Conservation (phyloP, 2,797 vertebrate genomes). For the Florisuga fusca region DNA sequence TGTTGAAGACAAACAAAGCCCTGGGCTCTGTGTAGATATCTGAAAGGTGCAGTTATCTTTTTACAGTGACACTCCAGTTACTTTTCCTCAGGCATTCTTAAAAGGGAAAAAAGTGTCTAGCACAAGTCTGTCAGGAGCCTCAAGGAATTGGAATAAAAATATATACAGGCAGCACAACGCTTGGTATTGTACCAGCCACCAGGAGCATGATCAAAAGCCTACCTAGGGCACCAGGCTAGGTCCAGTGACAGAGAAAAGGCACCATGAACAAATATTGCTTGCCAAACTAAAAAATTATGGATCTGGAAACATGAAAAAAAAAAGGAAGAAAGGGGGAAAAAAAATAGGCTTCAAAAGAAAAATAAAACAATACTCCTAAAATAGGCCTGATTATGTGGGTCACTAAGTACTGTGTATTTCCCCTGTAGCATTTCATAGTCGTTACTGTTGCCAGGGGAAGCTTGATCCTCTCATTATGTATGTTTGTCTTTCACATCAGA, state of each 20-base stretch:
- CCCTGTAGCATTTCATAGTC: slow-evolving; percentile 80
- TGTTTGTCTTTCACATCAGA: slow-evolving; percentile 85
- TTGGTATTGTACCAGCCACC: neutral
- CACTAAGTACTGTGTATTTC: slow-evolving; percentile 78
- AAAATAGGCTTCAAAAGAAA: slow-evolving; percentile 72
- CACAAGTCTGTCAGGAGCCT: neutral
- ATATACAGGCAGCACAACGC: neutral
- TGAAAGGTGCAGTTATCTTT: slow-evolving; percentile 66
- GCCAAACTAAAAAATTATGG: slow-evolving; percentile 58
- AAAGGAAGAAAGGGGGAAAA: neutral
- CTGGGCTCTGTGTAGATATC: slow-evolving; percentile 49
- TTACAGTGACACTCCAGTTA: slow-evolving; percentile 54
- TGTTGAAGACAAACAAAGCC: slow-evolving; percentile 52
- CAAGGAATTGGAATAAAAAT: slow-evolving; percentile 38
- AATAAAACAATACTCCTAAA: slow-evolving; percentile 81
- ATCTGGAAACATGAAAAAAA: slow-evolving; percentile 45
- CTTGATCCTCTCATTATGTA: slow-evolving; percentile 82
- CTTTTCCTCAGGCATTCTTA: slow-evolving; percentile 43
- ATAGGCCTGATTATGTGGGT: slow-evolving; percentile 81
- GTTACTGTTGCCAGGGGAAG: slow-evolving; percentile 83
- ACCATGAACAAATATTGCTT: slow-evolving; percentile 33
- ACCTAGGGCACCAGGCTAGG: neutral
- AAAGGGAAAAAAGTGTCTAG: neutral
- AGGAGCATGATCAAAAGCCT: neutral
- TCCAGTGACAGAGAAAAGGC: slow-evolving; percentile 26